phyloP scores from a whole-genome alignment of 2,113 vertebrate species.

The Alligator mississippiensis region DNA sequence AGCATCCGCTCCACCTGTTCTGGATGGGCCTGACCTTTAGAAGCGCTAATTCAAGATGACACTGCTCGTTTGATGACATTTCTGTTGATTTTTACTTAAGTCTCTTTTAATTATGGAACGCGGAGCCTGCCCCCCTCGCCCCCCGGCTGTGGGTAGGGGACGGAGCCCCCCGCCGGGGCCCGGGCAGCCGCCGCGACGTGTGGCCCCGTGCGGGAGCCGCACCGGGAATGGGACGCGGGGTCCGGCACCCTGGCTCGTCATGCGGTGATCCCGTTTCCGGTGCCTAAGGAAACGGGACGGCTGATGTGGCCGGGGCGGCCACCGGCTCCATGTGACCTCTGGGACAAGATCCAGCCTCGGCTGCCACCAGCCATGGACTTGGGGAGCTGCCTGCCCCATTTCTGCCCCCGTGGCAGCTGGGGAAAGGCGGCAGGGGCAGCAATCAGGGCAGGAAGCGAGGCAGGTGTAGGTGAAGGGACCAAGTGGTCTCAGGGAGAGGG shows the following conservation, averaged over 20 bases:
- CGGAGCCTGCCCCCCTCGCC: slow-evolving; percentile 16
- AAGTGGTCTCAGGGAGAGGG: too few species aligned
- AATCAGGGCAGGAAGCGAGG: too few species aligned
- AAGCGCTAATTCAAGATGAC: slow-evolving; percentile 70
- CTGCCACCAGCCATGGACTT: not conserved
- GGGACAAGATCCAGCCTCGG: not conserved
- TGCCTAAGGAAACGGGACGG: too few species aligned
- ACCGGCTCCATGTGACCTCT: too few species aligned
- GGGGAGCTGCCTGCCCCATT: too few species aligned
- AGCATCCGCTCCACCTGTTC: slow-evolving; percentile 61
- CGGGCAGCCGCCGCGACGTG: not conserved
- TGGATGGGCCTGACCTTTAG: slow-evolving; percentile 65
- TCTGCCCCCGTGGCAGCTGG: too few species aligned
- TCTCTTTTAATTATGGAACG: slow-evolving; percentile 76
- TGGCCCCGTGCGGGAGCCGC: not conserved
- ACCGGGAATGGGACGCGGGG: not conserved
- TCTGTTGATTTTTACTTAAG: slow-evolving; percentile 74
- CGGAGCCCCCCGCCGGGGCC: not conserved
- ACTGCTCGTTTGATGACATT: slow-evolving; percentile 75
- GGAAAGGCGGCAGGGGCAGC: too few species aligned
- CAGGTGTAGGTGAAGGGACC: too few species aligned
- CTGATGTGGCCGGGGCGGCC: not conserved
- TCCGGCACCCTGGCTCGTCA: too few species aligned
- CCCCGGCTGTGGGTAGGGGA: not conserved
- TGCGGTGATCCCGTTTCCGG: too few species aligned